These are phyloP conservation scores for Machaerirhynchus nigripectus DNA, from an alignment of 2,113 vertebrate genomes.

Conservation along the genomic window DNA sequence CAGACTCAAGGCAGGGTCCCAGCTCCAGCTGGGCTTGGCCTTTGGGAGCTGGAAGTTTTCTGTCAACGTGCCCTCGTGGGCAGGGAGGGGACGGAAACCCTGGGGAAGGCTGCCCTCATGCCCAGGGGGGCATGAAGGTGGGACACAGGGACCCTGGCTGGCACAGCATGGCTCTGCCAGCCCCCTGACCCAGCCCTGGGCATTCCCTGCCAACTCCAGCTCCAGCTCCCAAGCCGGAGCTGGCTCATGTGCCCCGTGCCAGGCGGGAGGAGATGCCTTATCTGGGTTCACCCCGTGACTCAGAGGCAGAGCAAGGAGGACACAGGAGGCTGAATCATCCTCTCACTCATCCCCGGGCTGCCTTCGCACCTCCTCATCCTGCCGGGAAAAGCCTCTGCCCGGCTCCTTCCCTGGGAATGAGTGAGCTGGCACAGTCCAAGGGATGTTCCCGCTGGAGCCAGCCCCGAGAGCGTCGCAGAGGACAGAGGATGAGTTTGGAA, in stretches of 20 bases:
- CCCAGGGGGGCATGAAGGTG: neutral
- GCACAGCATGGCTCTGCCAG: neutral
- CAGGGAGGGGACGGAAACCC: neutral
- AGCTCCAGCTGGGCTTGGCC: neutral
- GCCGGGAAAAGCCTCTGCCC: neutral
- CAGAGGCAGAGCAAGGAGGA: neutral
- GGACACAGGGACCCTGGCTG: neutral
- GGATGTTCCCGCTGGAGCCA: neutral
- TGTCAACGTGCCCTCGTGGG: fast-evolving
- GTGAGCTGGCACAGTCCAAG: fast-evolving
- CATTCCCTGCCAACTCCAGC: neutral
- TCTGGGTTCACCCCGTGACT: neutral
- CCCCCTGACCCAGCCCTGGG: fast-evolving
- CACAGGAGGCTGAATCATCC: neutral
- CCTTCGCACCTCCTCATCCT: neutral
- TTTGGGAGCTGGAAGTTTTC: neutral
- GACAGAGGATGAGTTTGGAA: neutral
- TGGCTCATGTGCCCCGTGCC: neutral
- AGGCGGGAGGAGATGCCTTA: neutral
- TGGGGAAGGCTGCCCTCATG: neutral
- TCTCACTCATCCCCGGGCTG: neutral
- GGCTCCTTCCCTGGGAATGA: neutral
- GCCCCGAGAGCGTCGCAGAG: fast-evolving
- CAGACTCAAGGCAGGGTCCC: neutral
- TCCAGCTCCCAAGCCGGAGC: neutral